These are phyloP conservation scores for Drosophila prolongata DNA, from an alignment of 2,888 invertebrate species.

Conservation along the genomic window DNA sequence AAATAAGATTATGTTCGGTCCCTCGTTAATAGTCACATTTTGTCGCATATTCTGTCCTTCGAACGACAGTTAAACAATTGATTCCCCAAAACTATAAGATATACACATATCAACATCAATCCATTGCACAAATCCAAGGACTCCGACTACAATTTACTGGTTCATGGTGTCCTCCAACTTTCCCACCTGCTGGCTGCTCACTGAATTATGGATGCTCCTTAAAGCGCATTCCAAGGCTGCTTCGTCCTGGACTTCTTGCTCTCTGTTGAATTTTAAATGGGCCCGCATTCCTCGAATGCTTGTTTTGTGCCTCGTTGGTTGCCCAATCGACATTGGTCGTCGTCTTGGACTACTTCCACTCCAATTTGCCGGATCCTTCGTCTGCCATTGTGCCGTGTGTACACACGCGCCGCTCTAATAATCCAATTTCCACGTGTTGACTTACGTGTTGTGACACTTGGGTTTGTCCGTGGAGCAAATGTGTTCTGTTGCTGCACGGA, in stretches of 20 bases:
- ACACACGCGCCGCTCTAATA: conserved; percentile 40
- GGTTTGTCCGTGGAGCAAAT: conserved; percentile 10
- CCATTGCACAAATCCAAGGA: background rate
- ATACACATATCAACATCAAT: background rate
- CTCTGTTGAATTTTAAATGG: conserved; percentile 35
- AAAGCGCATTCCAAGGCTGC: conserved; percentile 23
- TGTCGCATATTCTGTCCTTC: too few relatives aligned
- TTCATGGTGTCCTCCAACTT: conserved; percentile 9
- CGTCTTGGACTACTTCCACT: conserved; percentile 22
- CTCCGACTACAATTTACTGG: background rate
- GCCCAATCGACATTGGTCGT: conserved; percentile 33
- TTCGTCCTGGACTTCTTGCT: conserved; percentile 8
- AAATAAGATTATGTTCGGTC: too few relatives aligned
- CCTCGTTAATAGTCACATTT: too few relatives aligned
- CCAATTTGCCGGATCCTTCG: conserved; percentile 35
- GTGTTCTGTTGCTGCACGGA: background rate
- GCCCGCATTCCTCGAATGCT: conserved; percentile 13
- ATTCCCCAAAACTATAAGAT: background rate
- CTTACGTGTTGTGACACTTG: conserved; percentile 54
- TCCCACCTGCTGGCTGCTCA: background rate
- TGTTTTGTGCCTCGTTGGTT: conserved; percentile 34
- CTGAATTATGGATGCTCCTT: conserved; percentile 32
- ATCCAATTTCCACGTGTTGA: conserved; percentile 55
- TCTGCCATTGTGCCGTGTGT: conserved; percentile 24
- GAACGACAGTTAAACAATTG: too few relatives aligned